A percentile compares a stretch with the other conserved stretches of the same genome.
These are phyloP conservation scores for Oreotrochilus melanogaster DNA, from an alignment of 2,113 vertebrate species.

Conservation along the genomic window DNA sequence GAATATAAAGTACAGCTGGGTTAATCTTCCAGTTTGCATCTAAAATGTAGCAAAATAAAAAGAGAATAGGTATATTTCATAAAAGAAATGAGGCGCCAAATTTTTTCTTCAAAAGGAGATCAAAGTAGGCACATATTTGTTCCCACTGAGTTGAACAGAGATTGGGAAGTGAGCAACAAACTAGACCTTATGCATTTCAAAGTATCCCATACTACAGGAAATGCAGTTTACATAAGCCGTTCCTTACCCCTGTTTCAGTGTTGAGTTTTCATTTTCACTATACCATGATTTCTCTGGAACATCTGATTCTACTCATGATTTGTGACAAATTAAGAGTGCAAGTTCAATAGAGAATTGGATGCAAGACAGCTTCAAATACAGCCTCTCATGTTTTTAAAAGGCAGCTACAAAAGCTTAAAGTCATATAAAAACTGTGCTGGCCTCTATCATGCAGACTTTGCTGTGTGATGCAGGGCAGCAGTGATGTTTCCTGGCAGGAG, in stretches of 20 bases:
- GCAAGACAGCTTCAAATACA: background rate
- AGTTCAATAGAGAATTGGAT: background rate
- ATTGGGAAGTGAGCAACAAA: conserved; percentile 17
- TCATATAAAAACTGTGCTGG: background rate
- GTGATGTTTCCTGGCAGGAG: background rate
- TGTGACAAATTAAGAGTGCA: conserved; percentile 1
- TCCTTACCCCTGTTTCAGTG: background rate
- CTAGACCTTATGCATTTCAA: conserved; percentile 34
- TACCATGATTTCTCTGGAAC: background rate
- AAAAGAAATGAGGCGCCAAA: background rate
- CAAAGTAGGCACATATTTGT: background rate
- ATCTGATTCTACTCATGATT: conserved; percentile 19
- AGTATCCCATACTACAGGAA: conserved; percentile 9
- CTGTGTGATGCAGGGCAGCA: background rate
- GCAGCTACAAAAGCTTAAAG: background rate
- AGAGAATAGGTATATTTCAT: background rate
- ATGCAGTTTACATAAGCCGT: background rate
- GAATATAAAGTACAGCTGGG: conserved; percentile 22
- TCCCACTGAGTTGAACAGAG: conserved; percentile 12
- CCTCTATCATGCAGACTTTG: background rate
- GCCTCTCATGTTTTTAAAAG: background rate
- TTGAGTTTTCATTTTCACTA: conserved; percentile 8
- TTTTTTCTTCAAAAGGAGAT: background rate
- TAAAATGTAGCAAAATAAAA: background rate
- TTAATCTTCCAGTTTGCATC: background rate